These are phyloP conservation scores for Oenanthe melanoleuca DNA, from an alignment of 2,113 vertebrate genomes.

Conservation along the genomic window DNA sequence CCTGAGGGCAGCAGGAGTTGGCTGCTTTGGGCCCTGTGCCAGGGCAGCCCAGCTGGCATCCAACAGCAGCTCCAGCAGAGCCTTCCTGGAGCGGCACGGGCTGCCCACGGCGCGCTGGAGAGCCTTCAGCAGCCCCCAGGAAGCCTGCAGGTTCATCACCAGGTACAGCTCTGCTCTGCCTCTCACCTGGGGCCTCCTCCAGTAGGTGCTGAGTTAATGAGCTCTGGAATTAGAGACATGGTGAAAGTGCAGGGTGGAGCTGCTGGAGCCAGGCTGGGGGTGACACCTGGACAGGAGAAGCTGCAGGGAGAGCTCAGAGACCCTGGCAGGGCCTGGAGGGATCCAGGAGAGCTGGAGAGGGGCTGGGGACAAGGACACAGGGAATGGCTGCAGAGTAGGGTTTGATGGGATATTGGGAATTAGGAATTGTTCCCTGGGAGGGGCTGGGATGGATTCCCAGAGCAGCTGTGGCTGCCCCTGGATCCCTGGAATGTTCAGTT, in stretches of 20 bases:
- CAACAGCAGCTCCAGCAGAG: slow-evolving; percentile 81
- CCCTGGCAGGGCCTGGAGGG: neutral
- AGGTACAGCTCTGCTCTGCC: slow-evolving; percentile 61
- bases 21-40: slow-evolving; percentile 85
- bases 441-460: too few relatives aligned
- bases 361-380: neutral
- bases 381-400: too few relatives aligned
- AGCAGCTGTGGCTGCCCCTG: too few relatives aligned
- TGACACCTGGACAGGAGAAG: neutral
- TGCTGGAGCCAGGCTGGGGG: neutral
- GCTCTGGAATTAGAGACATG: neutral
- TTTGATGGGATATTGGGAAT: too few relatives aligned
- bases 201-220: neutral
- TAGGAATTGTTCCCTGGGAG: too few relatives aligned
- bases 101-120: slow-evolving; percentile 85
- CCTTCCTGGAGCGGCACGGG: slow-evolving; percentile 85
- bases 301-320: neutral
- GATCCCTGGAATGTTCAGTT: too few relatives aligned
- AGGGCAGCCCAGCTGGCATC: slow-evolving; percentile 85
- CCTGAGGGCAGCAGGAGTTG: slow-evolving; percentile 80
- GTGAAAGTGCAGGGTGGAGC: neutral
- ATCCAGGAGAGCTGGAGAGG: neutral
- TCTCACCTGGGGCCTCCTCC: neutral
- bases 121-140: slow-evolving; percentile 78
- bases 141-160: slow-evolving; percentile 85